A percentile compares a stretch with the other conserved stretches of the same genome.
These are phyloP conservation scores for Channa maculata DNA, from an alignment of 2,113 vertebrate genomes.

Conservation along the genomic window DNA sequence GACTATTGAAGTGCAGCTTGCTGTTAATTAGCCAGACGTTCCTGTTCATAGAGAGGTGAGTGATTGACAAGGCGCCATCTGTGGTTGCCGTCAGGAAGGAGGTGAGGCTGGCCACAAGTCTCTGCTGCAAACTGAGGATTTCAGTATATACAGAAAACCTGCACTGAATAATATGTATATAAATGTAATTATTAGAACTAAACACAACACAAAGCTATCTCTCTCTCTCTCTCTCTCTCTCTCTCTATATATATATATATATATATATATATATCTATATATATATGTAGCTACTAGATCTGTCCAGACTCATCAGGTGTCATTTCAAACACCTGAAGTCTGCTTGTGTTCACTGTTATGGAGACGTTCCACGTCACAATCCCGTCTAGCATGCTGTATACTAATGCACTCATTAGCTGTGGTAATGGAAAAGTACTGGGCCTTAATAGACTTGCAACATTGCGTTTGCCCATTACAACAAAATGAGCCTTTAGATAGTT, in stretches of 20 bases:
- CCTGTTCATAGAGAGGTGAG: constrained; percentile 44
- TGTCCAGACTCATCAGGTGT: neutral
- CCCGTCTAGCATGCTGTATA: constrained; percentile 26
- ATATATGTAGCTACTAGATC: neutral
- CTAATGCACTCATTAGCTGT: constrained; percentile 59
- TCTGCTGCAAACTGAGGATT: constrained; percentile 29
- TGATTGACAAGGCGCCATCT: constrained; percentile 71
- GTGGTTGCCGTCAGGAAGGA: constrained; percentile 35
- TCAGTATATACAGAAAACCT: constrained; percentile 23
- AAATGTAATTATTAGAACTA: constrained; percentile 2
- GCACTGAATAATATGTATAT: constrained; percentile 3
- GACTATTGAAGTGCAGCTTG: constrained; percentile 31
- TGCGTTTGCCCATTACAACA: constrained; percentile 66
- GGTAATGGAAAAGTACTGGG: constrained; percentile 60
- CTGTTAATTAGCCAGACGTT: constrained; percentile 63
- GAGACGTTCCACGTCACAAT: neutral
- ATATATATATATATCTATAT: constrained; percentile 44
- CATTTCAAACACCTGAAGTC: constrained; percentile 4
- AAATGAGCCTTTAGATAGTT: constrained; percentile 65
- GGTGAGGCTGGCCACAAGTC: constrained; percentile 33
- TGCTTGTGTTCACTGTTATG: neutral
- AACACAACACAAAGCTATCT: constrained; percentile 13
- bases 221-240: constrained; percentile 51
- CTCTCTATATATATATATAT: constrained; percentile 61
- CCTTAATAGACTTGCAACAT: constrained; percentile 66